These are phyloP conservation scores for Chloebia gouldiae DNA, from an alignment of 2,113 vertebrate genomes.

Conservation along the genomic window DNA sequence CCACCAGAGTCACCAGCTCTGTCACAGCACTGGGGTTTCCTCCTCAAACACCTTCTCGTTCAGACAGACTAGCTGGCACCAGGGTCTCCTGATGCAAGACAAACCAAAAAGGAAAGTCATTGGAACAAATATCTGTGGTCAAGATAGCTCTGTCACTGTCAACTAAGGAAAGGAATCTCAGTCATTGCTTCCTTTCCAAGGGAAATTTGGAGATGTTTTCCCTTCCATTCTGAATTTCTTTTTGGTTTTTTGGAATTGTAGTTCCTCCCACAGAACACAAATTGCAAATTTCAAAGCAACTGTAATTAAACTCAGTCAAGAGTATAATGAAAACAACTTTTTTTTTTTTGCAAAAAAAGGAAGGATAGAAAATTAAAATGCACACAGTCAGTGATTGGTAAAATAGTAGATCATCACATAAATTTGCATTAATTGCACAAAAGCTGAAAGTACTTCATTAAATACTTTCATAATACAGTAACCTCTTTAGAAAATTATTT, in stretches of 20 bases:
- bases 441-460: constrained; percentile 61
- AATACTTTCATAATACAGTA: constrained; percentile 35
- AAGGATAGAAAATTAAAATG: constrained; percentile 25
- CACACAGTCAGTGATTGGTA: constrained; percentile 28
- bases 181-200: background rate
- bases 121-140: background rate
- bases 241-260: background rate
- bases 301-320: constrained; percentile 30
- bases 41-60: background rate
- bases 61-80: background rate
- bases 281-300: constrained; percentile 43
- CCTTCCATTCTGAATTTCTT: background rate
- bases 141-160: background rate
- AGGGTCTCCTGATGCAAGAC: background rate
- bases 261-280: background rate
- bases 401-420: constrained; percentile 58
- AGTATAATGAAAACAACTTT: constrained; percentile 14
- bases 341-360: background rate
- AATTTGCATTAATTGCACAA: constrained; percentile 58
- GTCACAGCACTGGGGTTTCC: background rate
- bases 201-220: background rate
- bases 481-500: constrained; percentile 56
- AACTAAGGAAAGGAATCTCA: background rate
- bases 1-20: background rate
- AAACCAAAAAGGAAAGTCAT: background rate